Percentiles rank a stretch among this genome's conserved stretches.
phyloP scores from a whole-genome alignment of 2,113 vertebrate species.

The Zosterops pallidus region DNA sequence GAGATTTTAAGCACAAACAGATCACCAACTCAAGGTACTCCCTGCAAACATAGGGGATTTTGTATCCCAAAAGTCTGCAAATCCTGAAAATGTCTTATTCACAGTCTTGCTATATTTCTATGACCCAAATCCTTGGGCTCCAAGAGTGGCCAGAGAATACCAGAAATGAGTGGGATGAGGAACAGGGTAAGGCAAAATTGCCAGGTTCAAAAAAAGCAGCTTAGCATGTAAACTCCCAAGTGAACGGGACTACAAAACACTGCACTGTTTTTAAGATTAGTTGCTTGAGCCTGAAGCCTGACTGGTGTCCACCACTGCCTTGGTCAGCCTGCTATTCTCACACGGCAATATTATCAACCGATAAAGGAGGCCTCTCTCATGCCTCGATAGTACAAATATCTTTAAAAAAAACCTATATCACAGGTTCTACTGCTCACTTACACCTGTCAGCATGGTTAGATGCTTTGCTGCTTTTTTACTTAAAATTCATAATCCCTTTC shows the following conservation, averaged over 20 bases:
- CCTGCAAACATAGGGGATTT: accelerated
- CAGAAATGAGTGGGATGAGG: not conserved
- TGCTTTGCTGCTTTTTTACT: not conserved
- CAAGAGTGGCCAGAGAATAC: not conserved
- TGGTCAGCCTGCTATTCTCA: not conserved
- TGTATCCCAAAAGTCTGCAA: not conserved
- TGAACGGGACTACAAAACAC: not conserved
- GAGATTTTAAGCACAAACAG: not conserved
- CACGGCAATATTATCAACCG: accelerated
- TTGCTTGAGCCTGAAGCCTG: not conserved
- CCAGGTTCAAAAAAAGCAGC: not conserved
- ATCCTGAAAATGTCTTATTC: not conserved
- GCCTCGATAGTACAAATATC: not conserved
- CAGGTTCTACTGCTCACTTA: not conserved
- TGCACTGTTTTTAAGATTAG: not conserved
- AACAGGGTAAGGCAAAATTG: not conserved
- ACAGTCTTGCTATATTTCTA: not conserved
- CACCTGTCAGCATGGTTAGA: not conserved
- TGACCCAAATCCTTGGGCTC: not conserved
- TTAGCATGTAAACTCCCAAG: not conserved
- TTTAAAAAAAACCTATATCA: not conserved
- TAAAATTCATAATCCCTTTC: not conserved
- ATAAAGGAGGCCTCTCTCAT: not conserved
- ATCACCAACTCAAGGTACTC: not conserved
- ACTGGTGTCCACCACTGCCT: not conserved